Evolutionary conservation across 2,113 vertebrate genomes (phyloP), one percentile per base, ranked within the genome.

Genomic region (Scomber scombrus): DNA sequence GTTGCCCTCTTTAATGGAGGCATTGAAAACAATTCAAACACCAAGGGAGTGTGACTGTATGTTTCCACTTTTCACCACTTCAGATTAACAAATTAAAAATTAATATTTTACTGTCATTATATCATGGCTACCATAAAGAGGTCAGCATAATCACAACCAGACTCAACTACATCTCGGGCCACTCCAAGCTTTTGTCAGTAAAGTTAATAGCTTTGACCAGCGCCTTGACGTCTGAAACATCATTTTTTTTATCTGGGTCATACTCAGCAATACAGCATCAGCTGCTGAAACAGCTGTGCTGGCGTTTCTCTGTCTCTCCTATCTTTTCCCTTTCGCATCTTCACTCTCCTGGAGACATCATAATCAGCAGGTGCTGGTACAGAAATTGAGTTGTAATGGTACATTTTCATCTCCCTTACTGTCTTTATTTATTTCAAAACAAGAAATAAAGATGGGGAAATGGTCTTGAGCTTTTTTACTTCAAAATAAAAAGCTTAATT

Each of bases 161-260:
- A 69, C 71, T 71, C 50, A 16, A 16, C 23, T 34, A 3, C 15
- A 16, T n/a, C n/a, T 34, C 1, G 6, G 29, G 62, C 45, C 11
- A 43, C 40, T 0, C 51, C 50, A 5, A 21, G 64, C 54, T 50
- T 71, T 3, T 89, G 85, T 89, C 65, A 23, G 76, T 26, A 62
- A 57, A 85, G 84, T 86, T 89, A 87, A 85, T 87, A 76, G 78
- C 80, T 87, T 84, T 83, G 81, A 89, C 74, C 67, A 54, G 34
- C 23, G 70, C 75, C 72, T 85, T 56, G 52, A 75, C 45, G 21
- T 71, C 26, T 6, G 31, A 73, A 65, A 66, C 55, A 56, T 81
- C 66, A 63, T 31, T n/a, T 51, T 71, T 49, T 71, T 18, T 80
- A 34, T 89, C 80, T 85, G 66, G 75, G 80, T 84, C 81, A 74